A percentile compares a stretch with the other conserved stretches of the same genome.
Conservation (phyloP, 2,113 vertebrate species). For the Atractosteus spatula region DNA sequence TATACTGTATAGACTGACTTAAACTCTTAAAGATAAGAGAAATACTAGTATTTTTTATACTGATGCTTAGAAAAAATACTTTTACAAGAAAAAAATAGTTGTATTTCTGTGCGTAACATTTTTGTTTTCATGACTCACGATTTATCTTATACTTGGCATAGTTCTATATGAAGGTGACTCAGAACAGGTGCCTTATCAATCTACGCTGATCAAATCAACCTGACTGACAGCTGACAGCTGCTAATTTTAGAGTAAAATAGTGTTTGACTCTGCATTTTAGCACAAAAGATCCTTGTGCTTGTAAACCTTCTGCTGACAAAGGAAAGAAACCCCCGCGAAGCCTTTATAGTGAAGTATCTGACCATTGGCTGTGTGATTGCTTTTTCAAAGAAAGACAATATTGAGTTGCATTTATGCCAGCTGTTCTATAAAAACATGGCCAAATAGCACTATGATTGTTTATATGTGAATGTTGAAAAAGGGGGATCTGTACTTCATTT, state of each 20-base stretch:
- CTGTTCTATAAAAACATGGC: too few relatives aligned
- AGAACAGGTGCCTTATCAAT: conserved; percentile 18
- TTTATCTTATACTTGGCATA: background rate
- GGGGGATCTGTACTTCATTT: background rate
- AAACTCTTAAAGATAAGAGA: too few relatives aligned
- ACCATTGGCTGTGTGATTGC: background rate
- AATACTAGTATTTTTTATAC: too few relatives aligned
- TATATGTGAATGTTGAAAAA: background rate
- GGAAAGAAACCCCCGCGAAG: background rate
- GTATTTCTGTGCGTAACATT: background rate
- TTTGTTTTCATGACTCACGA: background rate
- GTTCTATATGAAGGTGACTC: conserved; percentile 7
- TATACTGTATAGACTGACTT: too few relatives aligned
- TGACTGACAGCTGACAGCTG: conserved; percentile 8
- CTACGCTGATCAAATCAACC: conserved; percentile 16
- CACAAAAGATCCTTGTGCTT: background rate
- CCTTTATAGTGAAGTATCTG: background rate
- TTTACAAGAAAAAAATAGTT: background rate
- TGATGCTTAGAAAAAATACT: background rate
- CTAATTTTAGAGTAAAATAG: conserved; percentile 1
- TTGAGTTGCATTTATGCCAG: background rate
- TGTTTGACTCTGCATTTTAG: background rate
- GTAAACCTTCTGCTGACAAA: background rate
- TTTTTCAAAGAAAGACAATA: background rate
- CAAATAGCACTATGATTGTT: too few relatives aligned